Conservation (phyloP, 2,888 invertebrate genomes). For the Xanthia icteritia region DNA sequence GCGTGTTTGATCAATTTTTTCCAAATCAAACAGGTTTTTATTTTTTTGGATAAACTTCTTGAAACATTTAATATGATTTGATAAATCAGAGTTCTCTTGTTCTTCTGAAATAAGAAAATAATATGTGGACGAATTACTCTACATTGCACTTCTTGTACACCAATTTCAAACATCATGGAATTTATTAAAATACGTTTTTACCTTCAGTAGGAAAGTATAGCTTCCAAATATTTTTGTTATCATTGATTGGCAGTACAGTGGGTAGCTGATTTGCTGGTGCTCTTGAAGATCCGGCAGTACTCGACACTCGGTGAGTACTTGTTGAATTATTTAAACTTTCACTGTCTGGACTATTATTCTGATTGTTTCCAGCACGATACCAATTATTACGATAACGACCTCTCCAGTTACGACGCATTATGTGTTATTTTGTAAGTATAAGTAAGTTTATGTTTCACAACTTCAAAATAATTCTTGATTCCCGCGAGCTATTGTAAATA, state of each 20-base stretch:
- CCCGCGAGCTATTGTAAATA: slow-evolving; percentile 33
- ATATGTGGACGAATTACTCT: background rate
- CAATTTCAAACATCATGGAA: background rate
- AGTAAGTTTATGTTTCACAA: slow-evolving; percentile 2
- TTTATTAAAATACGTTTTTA: slow-evolving; percentile 64
- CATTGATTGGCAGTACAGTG: slow-evolving; percentile 75
- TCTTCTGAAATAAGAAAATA: slow-evolving; percentile 73
- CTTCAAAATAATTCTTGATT: slow-evolving; percentile 27
- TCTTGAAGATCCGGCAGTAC: slow-evolving; percentile 78
- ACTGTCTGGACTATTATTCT: slow-evolving; percentile 70
- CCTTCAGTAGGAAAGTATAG: slow-evolving; percentile 94
- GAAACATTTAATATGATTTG: slow-evolving; percentile 74
- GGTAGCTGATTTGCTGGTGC: slow-evolving; percentile 85
- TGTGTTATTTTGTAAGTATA: slow-evolving; percentile 25
- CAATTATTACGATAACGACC: slow-evolving; percentile 84
- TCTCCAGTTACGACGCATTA: slow-evolving; percentile 86
- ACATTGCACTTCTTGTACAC: background rate
- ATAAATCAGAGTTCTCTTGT: slow-evolving; percentile 76
- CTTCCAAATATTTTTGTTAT: slow-evolving; percentile 93
- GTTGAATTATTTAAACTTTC: slow-evolving; percentile 78
- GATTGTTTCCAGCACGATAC: slow-evolving; percentile 73
- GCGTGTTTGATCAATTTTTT: slow-evolving; percentile 90
- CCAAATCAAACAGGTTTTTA: slow-evolving; percentile 86
- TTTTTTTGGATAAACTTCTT: slow-evolving; percentile 81
- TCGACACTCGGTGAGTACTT: slow-evolving; percentile 70